A percentile compares a stretch with the other conserved stretches of the same genome.
Evolutionary conservation across 1,140 invertebrate genomes (phyloP).

Genomic region (Aphaenogaster ashmeadi): DNA sequence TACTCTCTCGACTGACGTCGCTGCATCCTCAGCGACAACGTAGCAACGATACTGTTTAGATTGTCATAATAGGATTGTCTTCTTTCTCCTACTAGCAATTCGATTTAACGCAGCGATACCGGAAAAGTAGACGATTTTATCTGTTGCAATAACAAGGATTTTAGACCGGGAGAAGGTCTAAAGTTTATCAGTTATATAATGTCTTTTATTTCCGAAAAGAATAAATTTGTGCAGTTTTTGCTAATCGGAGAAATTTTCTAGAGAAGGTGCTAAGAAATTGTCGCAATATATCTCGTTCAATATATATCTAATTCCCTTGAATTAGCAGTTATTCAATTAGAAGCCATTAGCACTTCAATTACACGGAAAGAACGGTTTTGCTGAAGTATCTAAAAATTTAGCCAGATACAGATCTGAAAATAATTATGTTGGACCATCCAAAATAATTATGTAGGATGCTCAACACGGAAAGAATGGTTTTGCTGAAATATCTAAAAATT

Average conservation of each 20-base stretch:
- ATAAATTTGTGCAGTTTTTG: neutral
- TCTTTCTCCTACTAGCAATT: neutral
- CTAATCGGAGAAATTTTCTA: neutral
- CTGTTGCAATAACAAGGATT: neutral
- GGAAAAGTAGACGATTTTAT: conserved; percentile 18
- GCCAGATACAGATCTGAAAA: no score
- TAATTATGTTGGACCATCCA: no score
- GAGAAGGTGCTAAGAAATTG: neutral
- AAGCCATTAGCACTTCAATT: no score
- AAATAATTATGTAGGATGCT: no score
- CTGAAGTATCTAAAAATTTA: no score
- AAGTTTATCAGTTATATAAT: neutral
- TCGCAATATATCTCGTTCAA: neutral
- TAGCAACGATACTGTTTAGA: conserved; percentile 39
- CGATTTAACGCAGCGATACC: neutral
- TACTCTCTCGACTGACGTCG: conserved; percentile 31
- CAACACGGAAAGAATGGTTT: no score
- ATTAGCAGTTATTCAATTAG: no score
- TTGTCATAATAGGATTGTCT: conserved; percentile 49
- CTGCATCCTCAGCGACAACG: conserved; percentile 6
- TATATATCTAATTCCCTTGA: no score
- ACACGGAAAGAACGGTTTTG: no score
- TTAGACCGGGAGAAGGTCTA: neutral
- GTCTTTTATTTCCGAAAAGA: neutral
- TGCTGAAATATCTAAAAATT: no score